phyloP scores from a whole-genome alignment of 2,113 vertebrate species.

The Etia nguti region DNA sequence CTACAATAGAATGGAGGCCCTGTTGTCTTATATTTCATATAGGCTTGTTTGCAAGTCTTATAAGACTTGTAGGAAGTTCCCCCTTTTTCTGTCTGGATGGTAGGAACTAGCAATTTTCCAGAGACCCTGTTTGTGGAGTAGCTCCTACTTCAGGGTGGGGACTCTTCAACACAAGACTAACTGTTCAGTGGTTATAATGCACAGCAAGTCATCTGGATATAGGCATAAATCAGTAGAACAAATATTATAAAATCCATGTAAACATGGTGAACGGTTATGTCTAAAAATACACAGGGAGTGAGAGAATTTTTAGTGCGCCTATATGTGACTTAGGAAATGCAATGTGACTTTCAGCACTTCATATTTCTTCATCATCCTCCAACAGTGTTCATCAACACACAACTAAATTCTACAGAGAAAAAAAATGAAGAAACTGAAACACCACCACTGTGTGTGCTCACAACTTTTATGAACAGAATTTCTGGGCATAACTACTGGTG shows the following conservation, averaged over 20 bases:
- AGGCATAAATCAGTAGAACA: background rate
- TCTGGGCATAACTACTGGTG: background rate
- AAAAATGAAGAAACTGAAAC: background rate
- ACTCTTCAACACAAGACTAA: background rate
- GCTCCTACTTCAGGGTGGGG: background rate
- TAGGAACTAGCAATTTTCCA: background rate
- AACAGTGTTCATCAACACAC: background rate
- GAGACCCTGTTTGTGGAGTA: background rate
- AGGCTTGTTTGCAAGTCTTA: background rate
- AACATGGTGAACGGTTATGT: background rate
- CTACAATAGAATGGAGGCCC: rapidly evolving
- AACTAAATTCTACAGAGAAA: background rate
- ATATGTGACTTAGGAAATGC: background rate
- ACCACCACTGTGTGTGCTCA: background rate
- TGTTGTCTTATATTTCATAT: background rate
- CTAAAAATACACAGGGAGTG: background rate
- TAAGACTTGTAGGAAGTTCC: background rate
- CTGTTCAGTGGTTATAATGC: background rate
- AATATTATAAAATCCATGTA: background rate
- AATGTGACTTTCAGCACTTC: background rate
- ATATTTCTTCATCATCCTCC: background rate
- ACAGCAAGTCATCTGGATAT: background rate
- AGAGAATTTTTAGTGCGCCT: rapidly evolving
- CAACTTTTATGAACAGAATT: background rate
- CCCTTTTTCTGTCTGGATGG: background rate